Evolutionary conservation across 1,140 invertebrate species (phyloP), one percentile per base, ranked within the genome.

Genomic region (Brachionus rotundiformis): DNA sequence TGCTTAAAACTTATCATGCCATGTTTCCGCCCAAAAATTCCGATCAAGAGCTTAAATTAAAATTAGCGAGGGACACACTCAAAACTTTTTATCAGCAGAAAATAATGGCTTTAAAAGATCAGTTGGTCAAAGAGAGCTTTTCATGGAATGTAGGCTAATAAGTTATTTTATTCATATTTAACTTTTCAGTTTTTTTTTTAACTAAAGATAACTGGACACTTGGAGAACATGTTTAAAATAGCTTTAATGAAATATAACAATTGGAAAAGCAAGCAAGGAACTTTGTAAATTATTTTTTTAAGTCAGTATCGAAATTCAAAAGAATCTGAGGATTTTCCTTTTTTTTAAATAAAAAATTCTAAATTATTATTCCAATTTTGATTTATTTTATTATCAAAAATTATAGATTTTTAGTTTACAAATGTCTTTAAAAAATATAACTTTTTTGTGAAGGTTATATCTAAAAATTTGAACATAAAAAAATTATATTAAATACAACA

Each of bases 191-290:
- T 79, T 33, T 0, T 49, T 59, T 61, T 33, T 79, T 6, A 79
- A 19, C n/a, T 23, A 0, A 16, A 79, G 76, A 16, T 79, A 33
- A 59, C 59, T 23, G 59, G 31, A 27, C 76, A 79, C 33, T 41
- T 79, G 23, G 76, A 79, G 25, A 79, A 54, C 27, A 79, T 79
- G 76, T 79, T 79, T 41, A 79, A 79, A 33, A 79, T 63, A 54
- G 76, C 76, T 19, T 7, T 79, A 3, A 39, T 63, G 36, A 79
- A 79, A 31, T 63, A 79, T 49, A 79, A 79, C 59, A 59, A 19
- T 63, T 79, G 76, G 76, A 54, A 79, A 41, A 54, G 10, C 19
- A 79, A 79, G 31, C 68, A 73, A 73, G 68, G 33, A 25, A 44
- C 68, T 41, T 3, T 44, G 3, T 44, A 73, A 71, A 19, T 6